Percentiles rank a stretch among this genome's conserved stretches.
phyloP scores from a whole-genome alignment of 2,113 vertebrate genomes.

The Sylvicapra grimmia region DNA sequence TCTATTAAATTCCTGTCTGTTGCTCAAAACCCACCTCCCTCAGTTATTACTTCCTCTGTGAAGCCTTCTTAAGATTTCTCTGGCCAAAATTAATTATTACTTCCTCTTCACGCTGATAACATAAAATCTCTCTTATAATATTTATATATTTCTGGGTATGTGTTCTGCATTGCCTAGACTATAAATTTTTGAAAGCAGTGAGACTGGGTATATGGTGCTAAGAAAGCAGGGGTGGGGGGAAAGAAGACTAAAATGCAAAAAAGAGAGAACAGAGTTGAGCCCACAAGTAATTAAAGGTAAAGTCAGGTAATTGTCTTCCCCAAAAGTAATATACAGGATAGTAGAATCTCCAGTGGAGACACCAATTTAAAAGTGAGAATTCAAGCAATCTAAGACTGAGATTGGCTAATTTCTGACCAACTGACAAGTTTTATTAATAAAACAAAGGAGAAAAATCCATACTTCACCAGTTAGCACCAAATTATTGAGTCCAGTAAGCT shows the following conservation, averaged over 20 bases:
- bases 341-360: not conserved
- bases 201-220: not conserved
- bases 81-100: not conserved
- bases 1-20: not conserved
- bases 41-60: not conserved
- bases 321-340: not conserved
- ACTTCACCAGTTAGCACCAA: not conserved
- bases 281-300: not conserved
- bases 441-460: not conserved
- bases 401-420: not conserved
- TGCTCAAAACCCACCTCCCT: not conserved
- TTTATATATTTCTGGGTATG: not conserved
- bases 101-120: not conserved
- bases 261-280: not conserved
- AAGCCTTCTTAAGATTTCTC: not conserved
- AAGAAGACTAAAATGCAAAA: not conserved
- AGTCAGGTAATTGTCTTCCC: not conserved
- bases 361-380: not conserved
- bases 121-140: not conserved
- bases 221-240: not conserved
- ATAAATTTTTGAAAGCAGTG: not conserved
- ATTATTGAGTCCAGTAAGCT: not conserved
- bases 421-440: not conserved
- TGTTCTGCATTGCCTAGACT: not conserved
- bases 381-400: not conserved